These are phyloP conservation scores for Halcyon smyrnensis DNA, from an alignment of 2,797 vertebrate genomes.

Conservation along the genomic window DNA sequence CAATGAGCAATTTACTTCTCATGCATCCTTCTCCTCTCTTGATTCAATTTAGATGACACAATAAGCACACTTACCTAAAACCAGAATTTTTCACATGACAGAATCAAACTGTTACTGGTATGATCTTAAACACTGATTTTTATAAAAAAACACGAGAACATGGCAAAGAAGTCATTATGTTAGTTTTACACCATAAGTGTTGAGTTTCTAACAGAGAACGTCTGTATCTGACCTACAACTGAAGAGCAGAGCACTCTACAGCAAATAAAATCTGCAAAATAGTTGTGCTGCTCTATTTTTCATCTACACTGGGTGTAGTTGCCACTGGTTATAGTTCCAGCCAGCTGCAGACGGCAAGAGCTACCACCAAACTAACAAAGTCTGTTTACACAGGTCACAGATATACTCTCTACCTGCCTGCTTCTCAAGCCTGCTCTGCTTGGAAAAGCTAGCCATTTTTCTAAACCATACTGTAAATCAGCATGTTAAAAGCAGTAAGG, in stretches of 20 bases:
- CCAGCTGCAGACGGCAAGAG: neutral
- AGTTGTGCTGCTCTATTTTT: neutral
- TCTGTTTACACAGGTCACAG: neutral
- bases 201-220: neutral
- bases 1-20: neutral
- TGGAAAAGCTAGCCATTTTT: neutral
- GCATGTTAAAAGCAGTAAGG: neutral
- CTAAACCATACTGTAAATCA: neutral
- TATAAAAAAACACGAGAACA: neutral
- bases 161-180: neutral
- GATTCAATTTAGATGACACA: neutral
- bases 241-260: neutral
- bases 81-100: neutral
- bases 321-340: neutral
- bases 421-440: neutral
- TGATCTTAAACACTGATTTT: neutral
- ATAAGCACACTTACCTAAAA: neutral
- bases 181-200: neutral
- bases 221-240: neutral
- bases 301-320: neutral
- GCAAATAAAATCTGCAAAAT: neutral
- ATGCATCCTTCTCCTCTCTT: neutral
- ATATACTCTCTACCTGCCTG: fast-evolving
- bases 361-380: neutral
- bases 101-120: neutral